Percentiles rank a stretch among this genome's conserved stretches.
phyloP scores from a whole-genome alignment of 35 echinoderm and acorn worm genomes.

The Ophioderma brevispina region DNA sequence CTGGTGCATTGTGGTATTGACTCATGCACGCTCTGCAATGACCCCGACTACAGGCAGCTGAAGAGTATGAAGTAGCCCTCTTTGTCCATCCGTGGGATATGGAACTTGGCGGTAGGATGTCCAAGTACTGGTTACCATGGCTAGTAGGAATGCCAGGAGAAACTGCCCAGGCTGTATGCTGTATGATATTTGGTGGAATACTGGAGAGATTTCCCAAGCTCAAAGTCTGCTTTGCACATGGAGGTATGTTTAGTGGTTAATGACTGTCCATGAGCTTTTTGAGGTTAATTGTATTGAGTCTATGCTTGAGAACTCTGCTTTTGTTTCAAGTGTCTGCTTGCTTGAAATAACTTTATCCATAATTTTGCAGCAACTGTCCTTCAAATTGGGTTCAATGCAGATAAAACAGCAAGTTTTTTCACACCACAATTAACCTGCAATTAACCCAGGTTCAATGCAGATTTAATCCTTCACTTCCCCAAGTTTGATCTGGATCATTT shows the following conservation, averaged over 20 bases:
- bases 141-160: slow-evolving; percentile 95
- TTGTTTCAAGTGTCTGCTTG: too few species aligned
- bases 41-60: slow-evolving; percentile 94
- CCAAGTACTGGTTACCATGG: slow-evolving; percentile 98
- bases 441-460: too few species aligned
- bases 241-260: slow-evolving; percentile 56
- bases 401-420: too few species aligned
- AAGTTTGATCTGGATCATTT: too few species aligned
- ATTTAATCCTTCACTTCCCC: too few species aligned
- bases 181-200: slow-evolving; percentile 90
- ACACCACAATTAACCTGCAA: too few species aligned
- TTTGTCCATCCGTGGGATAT: slow-evolving; percentile 99
- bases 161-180: slow-evolving; percentile 88
- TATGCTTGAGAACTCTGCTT: background rate
- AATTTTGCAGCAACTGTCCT: too few species aligned
- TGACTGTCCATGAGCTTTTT: too few species aligned
- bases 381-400: too few species aligned
- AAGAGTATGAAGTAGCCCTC: slow-evolving; percentile 79
- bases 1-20: too few species aligned
- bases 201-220: slow-evolving; percentile 94
- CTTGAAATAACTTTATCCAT: too few species aligned
- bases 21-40: too few species aligned
- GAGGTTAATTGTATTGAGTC: background rate
- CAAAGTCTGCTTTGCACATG: slow-evolving; percentile 98
- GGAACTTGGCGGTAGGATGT: slow-evolving; percentile 94